Percentiles rank a stretch among this genome's conserved stretches.
phyloP scores from a whole-genome alignment of 1,140 invertebrate species.

The Heterodera schachtii region DNA sequence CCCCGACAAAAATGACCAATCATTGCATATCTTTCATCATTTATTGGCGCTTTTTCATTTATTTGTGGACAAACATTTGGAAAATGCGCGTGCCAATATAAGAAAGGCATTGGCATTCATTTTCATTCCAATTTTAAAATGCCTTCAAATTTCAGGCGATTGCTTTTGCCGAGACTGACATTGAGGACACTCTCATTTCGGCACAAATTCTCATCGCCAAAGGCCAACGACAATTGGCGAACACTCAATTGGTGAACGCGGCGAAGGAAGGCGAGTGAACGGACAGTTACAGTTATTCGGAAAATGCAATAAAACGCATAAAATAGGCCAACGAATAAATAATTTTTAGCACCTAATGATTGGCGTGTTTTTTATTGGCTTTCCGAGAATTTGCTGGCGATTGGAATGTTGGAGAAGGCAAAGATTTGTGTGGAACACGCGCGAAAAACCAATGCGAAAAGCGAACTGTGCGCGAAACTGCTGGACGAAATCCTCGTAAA shows the following conservation, averaged over 20 bases:
- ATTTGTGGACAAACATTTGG: conserved; percentile 10
- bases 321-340: background rate
- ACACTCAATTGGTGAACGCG: conserved; percentile 37
- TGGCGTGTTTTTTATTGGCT: conserved; percentile 32
- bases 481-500: conserved; percentile 23
- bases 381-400: conserved; percentile 33
- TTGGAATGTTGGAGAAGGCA: conserved; percentile 32
- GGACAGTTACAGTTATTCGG: background rate
- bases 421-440: conserved; percentile 42
- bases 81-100: background rate
- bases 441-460: conserved; percentile 22
- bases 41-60: conserved; percentile 12
- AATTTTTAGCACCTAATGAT: background rate
- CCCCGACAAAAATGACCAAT: background rate
- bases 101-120: background rate
- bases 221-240: conserved; percentile 36
- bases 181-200: conserved; percentile 14
- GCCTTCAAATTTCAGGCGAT: background rate
- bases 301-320: background rate
- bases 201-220: conserved; percentile 13
- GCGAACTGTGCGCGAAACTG: conserved; percentile 30
- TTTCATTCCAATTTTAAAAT: background rate
- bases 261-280: conserved; percentile 6
- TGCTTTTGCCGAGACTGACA: conserved; percentile 11
- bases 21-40: background rate